Conservation (phyloP, 2,113 vertebrate genomes). For the Hylia prasina region DNA sequence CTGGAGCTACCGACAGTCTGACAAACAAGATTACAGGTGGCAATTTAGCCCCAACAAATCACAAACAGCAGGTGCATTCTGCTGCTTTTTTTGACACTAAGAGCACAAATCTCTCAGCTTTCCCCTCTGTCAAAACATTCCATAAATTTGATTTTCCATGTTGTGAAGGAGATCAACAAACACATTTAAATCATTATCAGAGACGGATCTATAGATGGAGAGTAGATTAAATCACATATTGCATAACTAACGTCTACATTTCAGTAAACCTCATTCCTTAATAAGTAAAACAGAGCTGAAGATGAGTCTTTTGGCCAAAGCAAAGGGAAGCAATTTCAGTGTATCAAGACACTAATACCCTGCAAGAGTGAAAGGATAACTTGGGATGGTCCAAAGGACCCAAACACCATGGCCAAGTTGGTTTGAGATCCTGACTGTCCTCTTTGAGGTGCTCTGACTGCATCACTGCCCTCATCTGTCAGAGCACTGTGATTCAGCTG, state of each 20-base stretch:
- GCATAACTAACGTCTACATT: not conserved
- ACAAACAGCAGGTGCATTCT: not conserved
- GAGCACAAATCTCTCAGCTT: not conserved
- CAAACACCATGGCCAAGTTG: accelerated
- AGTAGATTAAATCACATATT: not conserved
- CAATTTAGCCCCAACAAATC: not conserved
- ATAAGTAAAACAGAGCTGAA: not conserved
- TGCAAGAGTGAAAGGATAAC: not conserved
- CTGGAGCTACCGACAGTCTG: not conserved
- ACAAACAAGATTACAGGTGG: not conserved
- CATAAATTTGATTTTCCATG: not conserved
- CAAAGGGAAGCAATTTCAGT: not conserved
- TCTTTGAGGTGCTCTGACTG: not conserved
- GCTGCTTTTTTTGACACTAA: not conserved
- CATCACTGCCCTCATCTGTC: not conserved
- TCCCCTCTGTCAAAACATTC: not conserved
- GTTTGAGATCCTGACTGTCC: not conserved
- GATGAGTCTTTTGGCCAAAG: not conserved
- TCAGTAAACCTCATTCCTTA: not conserved
- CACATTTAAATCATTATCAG: not conserved
- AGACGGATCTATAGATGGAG: not conserved
- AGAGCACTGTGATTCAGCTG: not conserved
- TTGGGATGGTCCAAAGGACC: not conserved
- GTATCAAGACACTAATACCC: not conserved
- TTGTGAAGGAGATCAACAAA: not conserved